These are phyloP conservation scores for Streblospio benedicti DNA, from an alignment of 1,140 invertebrate genomes.

Conservation along the genomic window DNA sequence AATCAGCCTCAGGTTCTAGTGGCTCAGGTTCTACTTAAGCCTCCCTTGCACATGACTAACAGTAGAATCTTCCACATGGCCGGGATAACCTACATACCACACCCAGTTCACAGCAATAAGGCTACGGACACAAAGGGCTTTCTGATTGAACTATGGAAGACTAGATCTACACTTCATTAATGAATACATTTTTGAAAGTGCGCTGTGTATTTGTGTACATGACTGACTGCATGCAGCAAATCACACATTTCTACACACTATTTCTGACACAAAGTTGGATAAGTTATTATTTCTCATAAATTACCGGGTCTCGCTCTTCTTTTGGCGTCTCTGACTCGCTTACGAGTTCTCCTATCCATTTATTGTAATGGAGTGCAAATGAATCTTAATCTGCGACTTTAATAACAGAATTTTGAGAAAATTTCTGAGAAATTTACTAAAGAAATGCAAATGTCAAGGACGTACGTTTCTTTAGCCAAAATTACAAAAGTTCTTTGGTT, in stretches of 20 bases:
- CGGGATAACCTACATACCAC: too few species aligned
- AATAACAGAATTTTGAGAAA: too few species aligned
- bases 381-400: too few species aligned
- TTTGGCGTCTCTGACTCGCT: constrained; percentile 79
- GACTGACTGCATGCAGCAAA: neutral
- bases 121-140: neutral
- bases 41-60: too few species aligned
- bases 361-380: neutral
- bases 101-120: too few species aligned
- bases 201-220: neutral
- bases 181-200: neutral
- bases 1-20: too few species aligned
- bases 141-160: neutral
- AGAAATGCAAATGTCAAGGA: too few species aligned
- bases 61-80: too few species aligned
- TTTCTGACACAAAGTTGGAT: neutral
- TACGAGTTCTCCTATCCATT: constrained; percentile 65
- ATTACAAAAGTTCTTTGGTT: too few species aligned
- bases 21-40: too few species aligned
- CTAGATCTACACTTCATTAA: neutral
- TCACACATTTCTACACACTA: neutral
- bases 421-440: too few species aligned
- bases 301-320: constrained; percentile 77
- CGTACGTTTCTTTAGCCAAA: too few species aligned
- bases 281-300: constrained; percentile 15